A percentile compares a stretch with the other conserved stretches of the same genome.
Evolutionary conservation across 2,113 vertebrate species (phyloP).

Genomic region (Delphinus delphis): DNA sequence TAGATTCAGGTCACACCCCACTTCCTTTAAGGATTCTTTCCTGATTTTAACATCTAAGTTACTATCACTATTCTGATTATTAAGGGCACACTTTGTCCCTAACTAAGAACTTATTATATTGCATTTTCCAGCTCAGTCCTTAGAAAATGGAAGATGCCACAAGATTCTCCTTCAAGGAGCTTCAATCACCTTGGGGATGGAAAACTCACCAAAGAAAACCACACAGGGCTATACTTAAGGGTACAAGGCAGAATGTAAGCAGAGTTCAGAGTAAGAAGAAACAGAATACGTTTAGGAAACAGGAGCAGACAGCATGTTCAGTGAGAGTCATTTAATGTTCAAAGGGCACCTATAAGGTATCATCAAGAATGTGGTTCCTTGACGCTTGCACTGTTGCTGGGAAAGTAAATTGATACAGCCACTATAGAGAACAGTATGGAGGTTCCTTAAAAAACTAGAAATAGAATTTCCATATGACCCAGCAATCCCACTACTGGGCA

Average conservation of each 20-base stretch:
- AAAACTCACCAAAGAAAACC: not conserved
- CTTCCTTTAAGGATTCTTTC: not conserved
- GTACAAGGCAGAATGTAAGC: not conserved
- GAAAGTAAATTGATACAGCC: no score
- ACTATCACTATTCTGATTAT: not conserved
- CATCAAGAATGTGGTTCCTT: not conserved
- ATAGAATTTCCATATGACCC: no score
- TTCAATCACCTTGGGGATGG: not conserved
- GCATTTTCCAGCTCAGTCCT: not conserved
- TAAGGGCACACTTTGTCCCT: not conserved
- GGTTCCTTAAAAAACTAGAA: no score
- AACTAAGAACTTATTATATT: not conserved
- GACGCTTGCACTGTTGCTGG: not conserved
- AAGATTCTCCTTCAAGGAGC: not conserved
- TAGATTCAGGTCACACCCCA: not conserved
- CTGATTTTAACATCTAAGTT: not conserved
- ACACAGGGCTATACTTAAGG: not conserved
- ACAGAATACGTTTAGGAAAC: not conserved
- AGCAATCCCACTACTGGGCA: no score
- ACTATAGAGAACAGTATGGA: no score
- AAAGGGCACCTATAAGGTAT: not conserved
- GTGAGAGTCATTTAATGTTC: not conserved
- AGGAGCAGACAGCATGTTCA: not conserved
- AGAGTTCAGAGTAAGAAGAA: not conserved
- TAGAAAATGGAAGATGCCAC: not conserved